Evolutionary conservation across 2,113 vertebrate genomes (phyloP).

Genomic region (Leucopsar rothschildi): DNA sequence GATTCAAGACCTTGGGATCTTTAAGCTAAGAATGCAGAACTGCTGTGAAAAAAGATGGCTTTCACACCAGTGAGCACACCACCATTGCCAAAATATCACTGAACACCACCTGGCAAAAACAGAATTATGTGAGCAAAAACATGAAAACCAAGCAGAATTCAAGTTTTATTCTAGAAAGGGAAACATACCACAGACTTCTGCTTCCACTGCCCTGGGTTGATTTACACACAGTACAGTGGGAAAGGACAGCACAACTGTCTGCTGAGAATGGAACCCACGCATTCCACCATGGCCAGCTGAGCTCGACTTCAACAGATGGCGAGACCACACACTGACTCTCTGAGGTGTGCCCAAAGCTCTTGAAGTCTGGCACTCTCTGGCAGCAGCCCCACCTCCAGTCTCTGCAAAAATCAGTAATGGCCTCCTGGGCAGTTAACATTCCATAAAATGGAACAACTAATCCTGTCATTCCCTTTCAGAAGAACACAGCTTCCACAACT

Average conservation of each 20-base stretch:
- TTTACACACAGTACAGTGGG: not conserved
- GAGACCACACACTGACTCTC: not conserved
- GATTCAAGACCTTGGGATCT: not conserved
- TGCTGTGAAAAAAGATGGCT: not conserved
- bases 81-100: not conserved
- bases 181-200: not conserved
- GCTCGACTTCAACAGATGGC: accelerated
- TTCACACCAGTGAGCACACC: not conserved
- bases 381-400: not conserved
- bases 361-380: accelerated
- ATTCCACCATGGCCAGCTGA: not conserved
- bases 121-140: not conserved
- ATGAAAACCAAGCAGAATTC: not conserved
- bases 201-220: not conserved
- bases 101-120: not conserved
- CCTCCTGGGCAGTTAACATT: not conserved
- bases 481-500: not conserved
- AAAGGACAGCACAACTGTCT: not conserved
- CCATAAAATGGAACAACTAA: not conserved
- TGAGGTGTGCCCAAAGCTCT: not conserved
- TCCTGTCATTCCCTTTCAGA: not conserved
- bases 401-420: not conserved
- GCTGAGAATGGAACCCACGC: accelerated
- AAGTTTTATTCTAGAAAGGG: not conserved
- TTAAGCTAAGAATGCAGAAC: not conserved